Evolutionary conservation across 2,888 invertebrate genomes (phyloP), one percentile per base, ranked within the genome.

Genomic region (Dugesia japonica): DNA sequence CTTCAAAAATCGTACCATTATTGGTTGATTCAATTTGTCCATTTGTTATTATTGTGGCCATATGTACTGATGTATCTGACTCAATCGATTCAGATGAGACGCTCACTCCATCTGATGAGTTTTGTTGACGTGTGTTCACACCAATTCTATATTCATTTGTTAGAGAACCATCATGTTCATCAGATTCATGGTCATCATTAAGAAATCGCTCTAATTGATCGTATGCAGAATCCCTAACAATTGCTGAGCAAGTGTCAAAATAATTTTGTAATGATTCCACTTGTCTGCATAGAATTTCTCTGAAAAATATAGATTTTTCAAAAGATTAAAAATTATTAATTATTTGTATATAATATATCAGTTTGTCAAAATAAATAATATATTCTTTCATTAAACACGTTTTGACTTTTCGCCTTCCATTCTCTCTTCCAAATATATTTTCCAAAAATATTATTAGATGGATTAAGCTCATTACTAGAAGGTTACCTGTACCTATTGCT

Each of bases 261-360:
- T 91, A 94, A 82, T 90, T 89, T 84, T 95, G 94, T 79, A 95
- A 84, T 13, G 92, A 92, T 81, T 91, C 90, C 77, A 94, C 90
- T 85, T 94, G 94, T 77, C 90, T 89, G 79, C 90, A 90, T 31
- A 97, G 87, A 81, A 95, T 90, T 83, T 94, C 95, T 81, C 90
- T 89, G 28, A 7, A 74, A 20, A 73, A 26, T 17, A n/a, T n/a
- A n/a, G n/a, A n/a, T n/a, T n/a, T n/a, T n/a, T n/a, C n/a, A n/a
- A n/a, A n/a, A n/a, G n/a, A n/a, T n/a, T n/a, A n/a, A n/a, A n/a
- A n/a, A n/a, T n/a, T n/a, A n/a, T n/a, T n/a, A n/a, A n/a, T n/a
- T n/a, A n/a, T n/a, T n/a, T n/a, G n/a, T n/a, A n/a, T n/a, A n/a
- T n/a, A n/a, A n/a, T n/a, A n/a, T n/a, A n/a, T n/a, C n/a, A n/a